Evolutionary conservation across 2,888 invertebrate genomes (phyloP), one percentile per base, ranked within the genome.

Genomic region (Deilephila elpenor): DNA sequence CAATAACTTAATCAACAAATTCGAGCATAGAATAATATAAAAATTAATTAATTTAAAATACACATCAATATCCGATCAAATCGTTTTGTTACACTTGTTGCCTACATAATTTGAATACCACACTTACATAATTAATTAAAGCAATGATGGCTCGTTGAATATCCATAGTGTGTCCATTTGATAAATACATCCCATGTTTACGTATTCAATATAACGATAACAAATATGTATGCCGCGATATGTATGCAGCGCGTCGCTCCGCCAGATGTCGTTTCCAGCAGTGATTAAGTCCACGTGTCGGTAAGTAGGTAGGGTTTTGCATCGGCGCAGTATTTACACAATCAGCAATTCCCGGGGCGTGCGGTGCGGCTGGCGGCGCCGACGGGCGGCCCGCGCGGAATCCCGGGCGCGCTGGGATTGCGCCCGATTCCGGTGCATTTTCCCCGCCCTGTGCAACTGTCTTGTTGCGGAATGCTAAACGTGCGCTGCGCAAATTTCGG

Each of bases 361-460:
- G 37, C 60, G 20, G 20, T 25, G 44, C 20, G 64, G 73, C 73
- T 56, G 19, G 29, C 62, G 32, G 64, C 44, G 60, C 70, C 51
- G 61, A 59, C 70, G 70, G 62, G 56, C 19, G 71, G 70, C 71
- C 61, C 71, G 73, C 53, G 29, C 56, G 73, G 70, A 61, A 71
- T 73, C 62, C 71, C 59, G 53, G 64, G 64, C 64, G 34, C 70
- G 67, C 56, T 59, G 59, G 70, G 62, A 74, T 73, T 70, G 59
- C 74, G 70, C 64, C 72, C 37, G 70, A 72, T 67, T 60, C 71
- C 51, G 20, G 11, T 73, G 70, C 73, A 62, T 73, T 61, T 73
- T 64, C 60, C 71, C 71, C 71, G 70, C 74, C 72, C 74, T 19
- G 19, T 59, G 73, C 71, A 60, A 73, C 73, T 71, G 72, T 70